These are phyloP conservation scores for Agrilus planipennis DNA, from an alignment of 1,140 invertebrate genomes.

Conservation along the genomic window DNA sequence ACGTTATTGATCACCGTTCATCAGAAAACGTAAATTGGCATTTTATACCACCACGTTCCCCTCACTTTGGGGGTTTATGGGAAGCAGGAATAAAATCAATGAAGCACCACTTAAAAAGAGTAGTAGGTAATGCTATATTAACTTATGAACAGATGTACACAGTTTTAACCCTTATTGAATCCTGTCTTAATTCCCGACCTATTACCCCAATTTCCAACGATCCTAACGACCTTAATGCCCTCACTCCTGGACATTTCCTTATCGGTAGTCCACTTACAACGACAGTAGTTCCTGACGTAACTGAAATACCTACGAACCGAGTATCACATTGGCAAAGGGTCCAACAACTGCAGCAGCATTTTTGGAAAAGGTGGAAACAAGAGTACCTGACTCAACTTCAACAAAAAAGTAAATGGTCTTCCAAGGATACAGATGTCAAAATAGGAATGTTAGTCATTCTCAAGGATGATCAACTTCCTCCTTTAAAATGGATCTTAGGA, in stretches of 20 bases:
- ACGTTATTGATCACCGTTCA: background rate
- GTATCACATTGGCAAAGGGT: slow-evolving; percentile 20
- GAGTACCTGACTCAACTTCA: slow-evolving; percentile 21
- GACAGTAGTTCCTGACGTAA: slow-evolving; percentile 10
- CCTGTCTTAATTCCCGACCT: slow-evolving; percentile 26
- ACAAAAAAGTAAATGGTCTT: slow-evolving; percentile 17
- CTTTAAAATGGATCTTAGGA: slow-evolving; percentile 23
- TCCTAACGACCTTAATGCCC: slow-evolving; percentile 16
- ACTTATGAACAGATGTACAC: slow-evolving; percentile 22
- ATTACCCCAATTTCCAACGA: slow-evolving; percentile 19
- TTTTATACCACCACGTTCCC: slow-evolving; percentile 31
- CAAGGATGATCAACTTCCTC: slow-evolving; percentile 17
- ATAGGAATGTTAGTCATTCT: slow-evolving; percentile 17
- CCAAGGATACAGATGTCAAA: background rate
- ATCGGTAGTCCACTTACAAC: slow-evolving; percentile 13
- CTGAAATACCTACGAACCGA: slow-evolving; percentile 11
- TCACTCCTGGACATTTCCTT: slow-evolving; percentile 32
- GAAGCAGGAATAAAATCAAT: background rate
- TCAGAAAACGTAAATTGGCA: slow-evolving; percentile 21
- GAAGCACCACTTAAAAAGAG: slow-evolving; percentile 6
- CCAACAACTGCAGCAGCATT: slow-evolving; percentile 17
- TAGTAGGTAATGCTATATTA: slow-evolving; percentile 15
- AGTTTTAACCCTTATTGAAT: slow-evolving; percentile 19
- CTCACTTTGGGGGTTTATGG: background rate
- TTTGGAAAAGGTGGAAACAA: slow-evolving; percentile 20